A percentile compares a stretch with the other conserved stretches of the same genome.
These are phyloP conservation scores for Frieseomelitta varia DNA, from an alignment of 1,140 invertebrate species.

Conservation along the genomic window DNA sequence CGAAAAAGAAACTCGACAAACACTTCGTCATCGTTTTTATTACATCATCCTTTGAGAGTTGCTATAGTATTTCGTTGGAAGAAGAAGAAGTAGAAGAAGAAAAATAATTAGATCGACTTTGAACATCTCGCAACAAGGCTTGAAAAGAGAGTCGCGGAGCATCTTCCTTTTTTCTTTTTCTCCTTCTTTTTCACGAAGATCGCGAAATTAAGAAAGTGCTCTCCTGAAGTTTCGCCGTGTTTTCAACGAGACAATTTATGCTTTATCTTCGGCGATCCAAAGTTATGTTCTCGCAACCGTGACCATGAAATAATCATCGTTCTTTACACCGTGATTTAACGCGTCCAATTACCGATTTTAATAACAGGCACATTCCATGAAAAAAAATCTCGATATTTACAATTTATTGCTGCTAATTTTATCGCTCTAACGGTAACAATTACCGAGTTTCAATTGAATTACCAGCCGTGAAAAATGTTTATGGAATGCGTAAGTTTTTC, in stretches of 20 bases:
- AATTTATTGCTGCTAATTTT: not conserved
- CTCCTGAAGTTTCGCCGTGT: not conserved
- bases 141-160: too few species aligned
- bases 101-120: not conserved
- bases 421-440: too few species aligned
- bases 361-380: not conserved
- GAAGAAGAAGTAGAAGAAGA: too few species aligned
- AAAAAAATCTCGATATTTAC: not conserved
- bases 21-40: not conserved
- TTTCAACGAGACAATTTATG: not conserved
- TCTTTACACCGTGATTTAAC: not conserved
- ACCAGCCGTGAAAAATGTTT: not conserved
- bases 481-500: too few species aligned
- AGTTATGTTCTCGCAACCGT: not conserved
- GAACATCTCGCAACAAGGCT: too few species aligned
- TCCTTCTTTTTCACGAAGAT: not conserved
- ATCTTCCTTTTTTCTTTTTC: too few species aligned
- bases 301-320: not conserved
- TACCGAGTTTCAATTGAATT: not conserved
- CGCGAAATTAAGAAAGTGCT: not conserved
- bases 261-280: not conserved
- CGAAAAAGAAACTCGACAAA: not conserved
- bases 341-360: not conserved
- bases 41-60: not conserved
- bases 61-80: fast-evolving